Evolutionary conservation across 1,140 invertebrate species (phyloP), one percentile per base, ranked within the genome.

Genomic region (Thrips palmi): DNA sequence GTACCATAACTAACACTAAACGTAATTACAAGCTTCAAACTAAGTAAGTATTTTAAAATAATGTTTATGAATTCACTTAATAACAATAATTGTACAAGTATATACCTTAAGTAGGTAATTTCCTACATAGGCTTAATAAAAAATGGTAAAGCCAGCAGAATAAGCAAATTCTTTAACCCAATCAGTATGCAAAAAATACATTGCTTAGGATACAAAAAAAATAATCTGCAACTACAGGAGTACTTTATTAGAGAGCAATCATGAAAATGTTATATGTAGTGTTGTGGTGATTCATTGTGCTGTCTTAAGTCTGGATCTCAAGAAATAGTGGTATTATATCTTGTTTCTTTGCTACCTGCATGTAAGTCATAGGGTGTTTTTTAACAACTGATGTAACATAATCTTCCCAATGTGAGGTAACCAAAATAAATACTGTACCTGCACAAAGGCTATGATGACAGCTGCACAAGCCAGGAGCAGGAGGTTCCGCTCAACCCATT

Each of bases 401-500:
- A 14, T 10, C 4, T 18, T 19, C n/a, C 6, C 5, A 17, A 15
- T 14, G 27, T 21, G 14, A 19, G 4, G 4, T 12, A 37, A 4
- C n/a, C 5, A 6, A 36, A 11, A 24, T 10, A 10, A n/a, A 32
- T 44, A 56, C 66, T 68, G n/a, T 70, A 94, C 91, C 84, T 97
- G 84, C 56, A 83, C 69, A 64, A 92, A 86, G 52, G 83, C 80
- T 47, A 77, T 69, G 54, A 72, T 70, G 55, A 96, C 79, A 50
- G 75, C 73, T 43, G 75, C 71, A 36, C 79, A 80, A 12, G 86
- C 84, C 52, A 96, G 86, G 52, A 81, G 70, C 52, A 96, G 75
- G 46, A 96, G 70, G 67, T 96, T 96, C 55, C 73, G 68, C 56
- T 94, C 85, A 45, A 93, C 71, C 89, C 89, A 94, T 55, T 87